Evolutionary conservation across 2,888 invertebrate species (phyloP), one percentile per base, ranked within the genome.

Genomic region (Zhengitettix transpicula): DNA sequence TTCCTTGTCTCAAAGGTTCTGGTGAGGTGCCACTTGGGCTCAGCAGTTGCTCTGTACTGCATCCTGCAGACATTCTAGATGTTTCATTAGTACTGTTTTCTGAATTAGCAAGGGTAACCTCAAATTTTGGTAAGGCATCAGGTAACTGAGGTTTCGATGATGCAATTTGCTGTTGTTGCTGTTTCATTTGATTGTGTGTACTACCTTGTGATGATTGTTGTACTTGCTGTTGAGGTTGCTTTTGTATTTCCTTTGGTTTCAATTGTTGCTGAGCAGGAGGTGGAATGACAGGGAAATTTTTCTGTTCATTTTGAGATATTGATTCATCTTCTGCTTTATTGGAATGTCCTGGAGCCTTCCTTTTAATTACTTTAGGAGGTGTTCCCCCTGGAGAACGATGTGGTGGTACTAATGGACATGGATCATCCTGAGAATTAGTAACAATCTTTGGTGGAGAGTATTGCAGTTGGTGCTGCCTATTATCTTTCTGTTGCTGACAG

Each of bases 31-130:
- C 60, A 9, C 40, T 41, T 54, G 52, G 41, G 52, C 54, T 52
- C 42, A 80, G 75, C 55, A 81, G 69, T 64, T 77, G 74, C 59
- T 80, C 79, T 1, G 77, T 78, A 67, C 79, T 79, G 0, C 77
- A 67, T 56, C 66, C 62, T 40, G 65, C 62, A 14, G 60, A 61
- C 9, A 75, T 67, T 0, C 72, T 70, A 40, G 40, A 17, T 55
- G 55, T 40, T 63, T 40, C 60, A 59, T 62, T 7, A 69, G 14
- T 57, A 42, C 63, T 60, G 52, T 63, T 62, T 40, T 62, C 62
- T 14, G 61, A 44, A 16, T 51, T 55, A 12, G 58, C 57, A 51
- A 61, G 28, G 9, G 59, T 63, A 52, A 59, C 52, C 52, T 64
- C 61, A 56, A 63, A 63, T 42, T 52, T 58, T 10, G 60, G 60